These are phyloP conservation scores for Trachymyrmex septentrionalis DNA, from an alignment of 1,140 invertebrate species.

Conservation along the genomic window DNA sequence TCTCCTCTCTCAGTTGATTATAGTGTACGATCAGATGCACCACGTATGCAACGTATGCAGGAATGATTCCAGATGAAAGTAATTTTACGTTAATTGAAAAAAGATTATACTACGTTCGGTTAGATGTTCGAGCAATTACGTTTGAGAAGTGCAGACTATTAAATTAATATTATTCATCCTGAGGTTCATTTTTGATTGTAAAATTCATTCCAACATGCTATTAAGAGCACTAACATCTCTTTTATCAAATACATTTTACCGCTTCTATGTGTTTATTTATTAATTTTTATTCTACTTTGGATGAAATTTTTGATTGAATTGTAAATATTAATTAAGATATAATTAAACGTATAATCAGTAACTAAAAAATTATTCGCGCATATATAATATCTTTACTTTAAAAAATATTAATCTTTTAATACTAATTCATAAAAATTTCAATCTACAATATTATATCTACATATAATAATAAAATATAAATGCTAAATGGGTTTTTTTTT, in stretches of 20 bases:
- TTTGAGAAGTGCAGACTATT: neutral
- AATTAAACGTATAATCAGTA: neutral
- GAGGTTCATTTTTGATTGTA: neutral
- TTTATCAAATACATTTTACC: too few species aligned
- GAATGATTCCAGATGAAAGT: neutral
- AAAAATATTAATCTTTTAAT: neutral
- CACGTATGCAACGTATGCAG: neutral
- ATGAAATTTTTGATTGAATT: too few species aligned
- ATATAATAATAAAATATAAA: too few species aligned
- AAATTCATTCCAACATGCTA: too few species aligned
- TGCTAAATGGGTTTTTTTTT: too few species aligned
- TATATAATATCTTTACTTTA: neutral
- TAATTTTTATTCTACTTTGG: too few species aligned
- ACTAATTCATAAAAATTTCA: neutral
- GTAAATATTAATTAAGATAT: neutral
- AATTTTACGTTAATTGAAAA: conserved; percentile 35
- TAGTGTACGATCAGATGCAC: neutral
- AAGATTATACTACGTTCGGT: neutral
- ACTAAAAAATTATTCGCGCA: neutral
- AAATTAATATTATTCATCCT: neutral
- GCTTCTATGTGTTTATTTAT: too few species aligned
- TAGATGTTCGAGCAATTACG: neutral
- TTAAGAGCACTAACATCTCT: too few species aligned
- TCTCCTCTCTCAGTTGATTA: conserved; percentile 8
- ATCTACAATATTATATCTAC: neutral